These are phyloP conservation scores for Onychostruthus taczanowskii DNA, from an alignment of 2,113 vertebrate species.

Conservation along the genomic window DNA sequence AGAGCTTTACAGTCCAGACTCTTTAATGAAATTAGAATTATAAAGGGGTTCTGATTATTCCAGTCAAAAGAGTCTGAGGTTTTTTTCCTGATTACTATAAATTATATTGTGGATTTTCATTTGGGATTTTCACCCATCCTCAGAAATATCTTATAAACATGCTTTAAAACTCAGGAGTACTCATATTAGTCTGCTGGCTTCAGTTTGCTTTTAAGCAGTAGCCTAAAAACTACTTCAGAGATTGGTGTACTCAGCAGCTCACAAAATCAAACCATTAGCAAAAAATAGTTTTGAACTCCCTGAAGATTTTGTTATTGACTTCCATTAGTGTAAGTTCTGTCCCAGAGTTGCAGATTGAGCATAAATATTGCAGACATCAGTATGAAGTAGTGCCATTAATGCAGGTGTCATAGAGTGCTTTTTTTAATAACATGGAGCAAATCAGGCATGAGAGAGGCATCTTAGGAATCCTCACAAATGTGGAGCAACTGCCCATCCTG, in stretches of 20 bases:
- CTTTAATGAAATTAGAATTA: neutral
- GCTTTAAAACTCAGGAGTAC: neutral
- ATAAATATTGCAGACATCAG: constrained; percentile 41
- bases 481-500: neutral
- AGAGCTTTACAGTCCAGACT: neutral
- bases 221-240: neutral
- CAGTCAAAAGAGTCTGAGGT: neutral
- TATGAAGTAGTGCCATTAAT: constrained; percentile 25
- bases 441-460: neutral
- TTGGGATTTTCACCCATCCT: neutral
- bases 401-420: constrained; percentile 30
- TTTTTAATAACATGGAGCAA: constrained; percentile 22
- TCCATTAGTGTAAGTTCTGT: constrained; percentile 23
- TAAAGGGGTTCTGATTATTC: neutral
- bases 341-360: constrained; percentile 18
- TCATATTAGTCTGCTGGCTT: neutral
- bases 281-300: constrained; percentile 52
- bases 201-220: constrained; percentile 36
- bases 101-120: neutral
- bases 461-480: neutral
- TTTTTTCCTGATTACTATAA: neutral
- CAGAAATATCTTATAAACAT: neutral
- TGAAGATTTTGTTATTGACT: constrained; percentile 44
- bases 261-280: constrained; percentile 49
- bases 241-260: constrained; percentile 5